Percentiles rank a stretch among this genome's conserved stretches.
Conservation (phyloP, 2,113 vertebrate species). For the Perca schrenkii region DNA sequence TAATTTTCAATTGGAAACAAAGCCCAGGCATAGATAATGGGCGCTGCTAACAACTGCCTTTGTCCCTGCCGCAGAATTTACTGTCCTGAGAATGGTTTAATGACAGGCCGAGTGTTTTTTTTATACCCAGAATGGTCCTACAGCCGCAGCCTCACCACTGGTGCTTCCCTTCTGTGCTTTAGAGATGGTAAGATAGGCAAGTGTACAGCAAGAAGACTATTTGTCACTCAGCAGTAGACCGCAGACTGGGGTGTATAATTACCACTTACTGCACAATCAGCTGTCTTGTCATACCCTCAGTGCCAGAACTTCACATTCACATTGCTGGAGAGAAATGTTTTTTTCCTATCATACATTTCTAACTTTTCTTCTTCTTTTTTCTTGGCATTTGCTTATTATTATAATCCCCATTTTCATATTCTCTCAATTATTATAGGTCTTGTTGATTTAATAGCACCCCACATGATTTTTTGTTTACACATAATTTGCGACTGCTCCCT, state of each 20-base stretch:
- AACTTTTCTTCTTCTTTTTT: constrained; percentile 25
- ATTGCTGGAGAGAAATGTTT: constrained; percentile 39
- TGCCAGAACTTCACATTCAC: constrained; percentile 52
- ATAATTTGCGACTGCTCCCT: constrained; percentile 41
- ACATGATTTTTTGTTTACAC: constrained; percentile 37
- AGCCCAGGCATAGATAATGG: constrained; percentile 33
- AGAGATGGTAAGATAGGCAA: constrained; percentile 57
- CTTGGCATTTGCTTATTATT: constrained; percentile 10
- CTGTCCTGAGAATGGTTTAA: constrained; percentile 47
- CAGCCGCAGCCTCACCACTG: constrained; percentile 35
- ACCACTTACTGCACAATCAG: constrained; percentile 77
- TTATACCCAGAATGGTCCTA: constrained; percentile 4
- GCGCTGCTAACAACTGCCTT: constrained; percentile 45
- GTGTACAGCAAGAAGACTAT: constrained; percentile 59
- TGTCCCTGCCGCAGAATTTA: constrained; percentile 40
- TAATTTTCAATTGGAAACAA: constrained; percentile 60
- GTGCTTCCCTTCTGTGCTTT: constrained; percentile 41
- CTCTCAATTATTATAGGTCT: constrained; percentile 20
- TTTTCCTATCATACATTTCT: constrained; percentile 33
- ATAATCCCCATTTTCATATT: constrained; percentile 9
- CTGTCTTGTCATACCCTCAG: constrained; percentile 66
- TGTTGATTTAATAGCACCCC: constrained; percentile 29
- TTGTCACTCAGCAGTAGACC: constrained; percentile 72
- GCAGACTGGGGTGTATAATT: constrained; percentile 76
- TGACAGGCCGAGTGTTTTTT: constrained; percentile 42